Evolutionary conservation across 2,113 vertebrate genomes (phyloP), one percentile per base, ranked within the genome.

Genomic region (Tachysurus vachellii): DNA sequence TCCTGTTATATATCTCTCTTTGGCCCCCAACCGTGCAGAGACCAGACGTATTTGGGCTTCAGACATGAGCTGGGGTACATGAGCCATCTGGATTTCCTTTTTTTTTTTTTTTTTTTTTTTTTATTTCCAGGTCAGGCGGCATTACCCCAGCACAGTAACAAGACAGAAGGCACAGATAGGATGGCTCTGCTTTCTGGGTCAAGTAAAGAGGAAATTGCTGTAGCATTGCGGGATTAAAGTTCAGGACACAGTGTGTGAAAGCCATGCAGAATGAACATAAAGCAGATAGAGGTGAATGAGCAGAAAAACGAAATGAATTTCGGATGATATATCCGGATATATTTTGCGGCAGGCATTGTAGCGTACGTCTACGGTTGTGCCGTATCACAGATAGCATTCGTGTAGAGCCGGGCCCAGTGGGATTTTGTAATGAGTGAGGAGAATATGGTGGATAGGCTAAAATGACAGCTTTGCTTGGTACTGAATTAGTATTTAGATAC

Each of bases 121-220:
- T 66, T 76, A 31, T 83, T 83, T 86, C 23, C 62, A 84, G 91
- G 89, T 92, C 90, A 91, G 79, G 84, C 70, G 44, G 85, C 87
- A 80, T 89, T 89, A 85, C 75, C 82, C 77, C 85, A 80, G 86
- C 88, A 88, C 80, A 75, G 87, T 88, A 90, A 88, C 87, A 84
- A 92, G 89, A 90, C 88, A 89, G 86, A 91, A 90, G 86, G 87
- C 88, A 85, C 61, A 88, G 87, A 89, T 89, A 71, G 86, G 80
- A 87, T 89, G 84, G 61, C 84, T 86, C 75, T 82, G 68, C 73
- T 90, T 91, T 91, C 85, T 92, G 88, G 89, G 88, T 92, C 86
- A 89, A 88, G 82, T 62, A 89, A 90, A 89, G 86, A 87, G 89
- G 88, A 91, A 89, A 90, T 89, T 88, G 88, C 85, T 86, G 80